phyloP scores from a whole-genome alignment of 2,888 invertebrate genomes.

The Aphidius colemani region DNA sequence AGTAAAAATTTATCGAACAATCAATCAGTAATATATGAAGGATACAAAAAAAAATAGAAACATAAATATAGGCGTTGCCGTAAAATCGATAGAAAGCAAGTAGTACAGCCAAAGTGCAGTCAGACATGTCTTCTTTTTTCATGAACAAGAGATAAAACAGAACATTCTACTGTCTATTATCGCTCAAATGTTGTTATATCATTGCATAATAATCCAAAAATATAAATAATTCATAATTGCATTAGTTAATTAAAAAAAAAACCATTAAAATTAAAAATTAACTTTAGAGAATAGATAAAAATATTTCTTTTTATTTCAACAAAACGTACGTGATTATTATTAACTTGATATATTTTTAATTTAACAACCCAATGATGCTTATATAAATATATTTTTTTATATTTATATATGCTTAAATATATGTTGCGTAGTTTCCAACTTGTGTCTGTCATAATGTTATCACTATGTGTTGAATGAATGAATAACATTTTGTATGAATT shows the following conservation, averaged over 20 bases:
- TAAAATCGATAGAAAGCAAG: conserved; percentile 4
- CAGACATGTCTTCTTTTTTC: no score
- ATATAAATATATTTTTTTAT: conserved; percentile 23
- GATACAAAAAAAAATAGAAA: no score
- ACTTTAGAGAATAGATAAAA: neutral
- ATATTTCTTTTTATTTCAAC: conserved; percentile 17
- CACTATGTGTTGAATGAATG: conserved; percentile 56
- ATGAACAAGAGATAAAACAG: no score
- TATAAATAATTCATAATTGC: no score
- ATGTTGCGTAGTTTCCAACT: conserved; percentile 59
- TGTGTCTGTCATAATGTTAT: conserved; percentile 61
- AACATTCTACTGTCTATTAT: no score
- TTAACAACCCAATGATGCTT: neutral
- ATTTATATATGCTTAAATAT: conserved; percentile 25
- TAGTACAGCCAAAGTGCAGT: no score
- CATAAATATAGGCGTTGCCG: neutral
- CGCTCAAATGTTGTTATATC: no score
- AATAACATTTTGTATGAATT: conserved; percentile 48
- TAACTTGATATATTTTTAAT: conserved; percentile 9
- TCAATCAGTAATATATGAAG: no score
- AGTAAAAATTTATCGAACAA: neutral
- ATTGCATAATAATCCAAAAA: no score
- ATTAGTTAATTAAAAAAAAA: no score
- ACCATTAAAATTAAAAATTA: no score
- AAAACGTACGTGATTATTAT: neutral